phyloP scores from a whole-genome alignment of 2,113 vertebrate genomes.

The Azemiops feae region DNA sequence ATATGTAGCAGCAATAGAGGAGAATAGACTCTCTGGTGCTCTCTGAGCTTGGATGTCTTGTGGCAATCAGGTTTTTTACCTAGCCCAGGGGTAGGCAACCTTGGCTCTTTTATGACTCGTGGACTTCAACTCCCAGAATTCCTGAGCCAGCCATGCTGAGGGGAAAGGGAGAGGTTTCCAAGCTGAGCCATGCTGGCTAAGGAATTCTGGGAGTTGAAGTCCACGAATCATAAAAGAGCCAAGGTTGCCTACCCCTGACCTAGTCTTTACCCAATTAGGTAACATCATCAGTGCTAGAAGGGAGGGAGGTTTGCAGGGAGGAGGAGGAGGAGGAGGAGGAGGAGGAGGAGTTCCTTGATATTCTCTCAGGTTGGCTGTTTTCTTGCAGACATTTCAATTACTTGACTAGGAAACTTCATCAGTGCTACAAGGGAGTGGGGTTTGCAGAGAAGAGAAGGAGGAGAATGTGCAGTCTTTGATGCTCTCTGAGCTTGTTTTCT shows the following conservation, averaged over 20 bases:
- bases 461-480: not conserved
- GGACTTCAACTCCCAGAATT: too few species aligned
- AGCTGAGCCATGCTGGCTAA: too few species aligned
- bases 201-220: too few species aligned
- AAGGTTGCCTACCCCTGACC: too few species aligned
- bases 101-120: too few species aligned
- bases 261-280: not conserved
- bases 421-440: not conserved
- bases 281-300: not conserved
- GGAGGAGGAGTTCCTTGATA: not conserved
- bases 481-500: not conserved
- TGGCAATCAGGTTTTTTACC: not conserved
- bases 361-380: not conserved
- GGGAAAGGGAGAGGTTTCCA: too few species aligned
- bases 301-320: not conserved
- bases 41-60: not conserved
- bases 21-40: not conserved
- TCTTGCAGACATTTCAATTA: not conserved
- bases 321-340: not conserved
- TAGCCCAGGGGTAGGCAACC: too few species aligned
- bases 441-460: not conserved
- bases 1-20: too few species aligned
- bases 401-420: not conserved
- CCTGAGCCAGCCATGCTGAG: too few species aligned
- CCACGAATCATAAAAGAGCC: too few species aligned